These are phyloP conservation scores for Cremastinae sp. DNA, from an alignment of 2,888 invertebrate genomes.

Conservation along the genomic window DNA sequence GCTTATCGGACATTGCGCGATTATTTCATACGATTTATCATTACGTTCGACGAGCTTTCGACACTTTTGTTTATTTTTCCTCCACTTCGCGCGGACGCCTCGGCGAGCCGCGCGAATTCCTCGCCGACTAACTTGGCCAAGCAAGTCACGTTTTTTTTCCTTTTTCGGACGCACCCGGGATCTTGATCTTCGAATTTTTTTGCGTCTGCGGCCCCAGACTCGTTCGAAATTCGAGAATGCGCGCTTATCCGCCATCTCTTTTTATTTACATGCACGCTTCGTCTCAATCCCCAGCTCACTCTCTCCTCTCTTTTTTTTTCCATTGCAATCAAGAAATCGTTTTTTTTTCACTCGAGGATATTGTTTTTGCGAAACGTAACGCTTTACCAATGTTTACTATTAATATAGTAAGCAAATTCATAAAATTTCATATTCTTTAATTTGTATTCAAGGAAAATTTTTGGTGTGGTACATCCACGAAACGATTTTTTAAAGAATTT, in stretches of 20 bases:
- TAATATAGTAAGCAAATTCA: too few relatives aligned
- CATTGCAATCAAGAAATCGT: not conserved
- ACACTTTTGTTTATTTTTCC: not conserved
- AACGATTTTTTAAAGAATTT: not conserved
- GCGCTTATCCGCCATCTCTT: constrained; percentile 20
- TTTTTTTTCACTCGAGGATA: not conserved
- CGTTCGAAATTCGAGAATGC: constrained; percentile 33
- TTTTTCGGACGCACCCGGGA: constrained; percentile 4
- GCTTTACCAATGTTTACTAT: too few relatives aligned
- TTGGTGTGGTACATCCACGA: too few relatives aligned
- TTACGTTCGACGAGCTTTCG: constrained; percentile 27
- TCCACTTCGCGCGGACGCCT: not conserved
- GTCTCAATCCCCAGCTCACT: not conserved
- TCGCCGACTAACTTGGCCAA: constrained; percentile 2
- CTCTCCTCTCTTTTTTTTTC: constrained; percentile 5
- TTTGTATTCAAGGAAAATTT: too few relatives aligned
- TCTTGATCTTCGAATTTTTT: constrained; percentile 26
- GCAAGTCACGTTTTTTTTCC: constrained; percentile 30
- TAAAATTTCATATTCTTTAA: too few relatives aligned
- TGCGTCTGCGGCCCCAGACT: not conserved
- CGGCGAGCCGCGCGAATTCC: not conserved
- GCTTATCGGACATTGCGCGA: constrained; percentile 45
- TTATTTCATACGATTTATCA: constrained; percentile 54
- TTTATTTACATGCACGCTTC: constrained; percentile 47
- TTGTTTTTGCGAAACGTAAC: too few relatives aligned